These are phyloP conservation scores for Bubo blakistoni DNA, from an alignment of 2,113 vertebrate species.

Conservation along the genomic window DNA sequence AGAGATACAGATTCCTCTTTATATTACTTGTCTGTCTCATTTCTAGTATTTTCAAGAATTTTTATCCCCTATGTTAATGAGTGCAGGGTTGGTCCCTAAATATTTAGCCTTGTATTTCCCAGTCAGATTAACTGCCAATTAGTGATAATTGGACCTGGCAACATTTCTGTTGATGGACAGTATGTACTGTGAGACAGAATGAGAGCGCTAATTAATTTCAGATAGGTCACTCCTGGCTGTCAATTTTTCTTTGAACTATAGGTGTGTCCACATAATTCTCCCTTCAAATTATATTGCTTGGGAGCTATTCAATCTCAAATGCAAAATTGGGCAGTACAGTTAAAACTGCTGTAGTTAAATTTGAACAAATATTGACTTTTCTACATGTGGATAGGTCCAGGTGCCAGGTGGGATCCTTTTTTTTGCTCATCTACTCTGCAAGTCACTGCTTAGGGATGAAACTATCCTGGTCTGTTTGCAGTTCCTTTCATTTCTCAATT, in stretches of 20 bases:
- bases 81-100: neutral
- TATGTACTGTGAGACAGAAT: neutral
- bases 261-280: neutral
- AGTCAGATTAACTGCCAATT: neutral
- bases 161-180: neutral
- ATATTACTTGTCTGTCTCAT: neutral
- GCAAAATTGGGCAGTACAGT: neutral
- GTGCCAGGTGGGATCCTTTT: neutral
- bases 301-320: neutral
- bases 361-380: neutral
- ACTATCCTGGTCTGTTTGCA: neutral
- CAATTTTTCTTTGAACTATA: neutral
- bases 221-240: neutral
- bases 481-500: neutral
- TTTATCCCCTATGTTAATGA: neutral
- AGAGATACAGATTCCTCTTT: neutral
- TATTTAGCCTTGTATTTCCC: neutral
- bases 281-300: neutral
- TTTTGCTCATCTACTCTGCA: neutral
- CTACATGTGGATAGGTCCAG: neutral
- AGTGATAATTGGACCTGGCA: conserved; percentile 1
- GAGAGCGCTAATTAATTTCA: conserved; percentile 6
- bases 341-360: neutral
- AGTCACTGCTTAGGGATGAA: neutral
- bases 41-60: neutral